Evolutionary conservation across 1,140 invertebrate species (phyloP), one percentile per base, ranked within the genome.

Genomic region (Formica selysi): DNA sequence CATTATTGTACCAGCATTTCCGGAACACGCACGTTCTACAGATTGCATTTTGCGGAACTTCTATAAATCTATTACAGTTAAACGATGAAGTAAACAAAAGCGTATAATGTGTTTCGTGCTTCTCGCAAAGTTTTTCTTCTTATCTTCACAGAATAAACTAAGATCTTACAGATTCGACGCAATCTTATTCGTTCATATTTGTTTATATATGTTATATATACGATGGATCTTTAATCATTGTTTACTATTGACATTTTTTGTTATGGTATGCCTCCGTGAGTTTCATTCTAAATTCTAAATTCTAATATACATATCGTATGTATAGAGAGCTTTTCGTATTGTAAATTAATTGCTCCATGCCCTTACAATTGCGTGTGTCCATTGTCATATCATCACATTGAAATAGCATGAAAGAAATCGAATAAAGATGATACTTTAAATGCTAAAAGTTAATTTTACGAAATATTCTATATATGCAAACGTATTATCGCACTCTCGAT

Each of bases 81-180:
- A 81, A 73, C 51, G 78, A 71, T 51, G 51, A 73, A 71, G 67
- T 44, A 81, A 81, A 81, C 79, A 81, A 51, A 81, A 11, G 36
- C 54, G 26, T 59, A 81, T 71, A 81, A 81, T 81, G 79, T 44
- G 67, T 81, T 81, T 81, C 79, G 79, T 81, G 67, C 79, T 59
- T 73, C 38, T 10, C 38, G 54, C 67, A 11, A 59, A 81, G 51
- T 81, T 73, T 71, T 81, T 81, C 67, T 83, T 83, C 79, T 74
- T 83, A 80, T 80, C 65, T 70, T 67, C 22, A 32, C 68, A 44
- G 13, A 44, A 81, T 81, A 41, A 81, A 73, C n/a, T 29, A 54
- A n/a, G 29, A 61, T 73, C 10, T 48, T 57, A 44, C 11, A 44
- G 51, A 61, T 73, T 73, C 22, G 3, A 22, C 3, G 16, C 13